Evolutionary conservation across 2,113 vertebrate species (phyloP).

Genomic region (Petroica traversi): DNA sequence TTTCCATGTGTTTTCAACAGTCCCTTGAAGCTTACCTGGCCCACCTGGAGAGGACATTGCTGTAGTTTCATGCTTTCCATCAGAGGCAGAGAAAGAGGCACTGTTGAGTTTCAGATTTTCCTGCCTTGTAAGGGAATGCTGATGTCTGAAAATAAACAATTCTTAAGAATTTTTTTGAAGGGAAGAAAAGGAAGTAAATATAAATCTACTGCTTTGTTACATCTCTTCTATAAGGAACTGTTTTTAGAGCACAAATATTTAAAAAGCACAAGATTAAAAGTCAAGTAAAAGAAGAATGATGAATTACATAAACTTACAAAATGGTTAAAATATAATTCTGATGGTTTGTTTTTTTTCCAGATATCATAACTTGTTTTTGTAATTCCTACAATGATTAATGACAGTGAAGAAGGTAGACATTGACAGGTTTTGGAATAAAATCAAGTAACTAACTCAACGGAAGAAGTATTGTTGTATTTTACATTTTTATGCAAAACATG

Average conservation of each 20-base stretch:
- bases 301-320: background rate
- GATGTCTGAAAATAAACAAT: background rate
- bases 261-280: background rate
- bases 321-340: background rate
- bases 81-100: background rate
- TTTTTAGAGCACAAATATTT: background rate
- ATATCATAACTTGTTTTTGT: background rate
- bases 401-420: background rate
- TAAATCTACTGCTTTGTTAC: background rate
- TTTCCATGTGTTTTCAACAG: background rate
- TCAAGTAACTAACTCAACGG: background rate
- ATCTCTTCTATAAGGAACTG: background rate
- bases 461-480: background rate
- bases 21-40: background rate
- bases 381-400: background rate
- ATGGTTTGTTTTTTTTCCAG: background rate
- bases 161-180: background rate
- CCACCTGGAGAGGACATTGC: background rate
- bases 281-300: background rate
- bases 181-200: background rate
- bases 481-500: constrained; percentile 10
- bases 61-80: background rate
- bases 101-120: background rate
- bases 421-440: constrained; percentile 27
- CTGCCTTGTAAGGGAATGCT: background rate